Conservation (phyloP, 1,140 invertebrate genomes). For the Dendrolimus kikuchii region DNA sequence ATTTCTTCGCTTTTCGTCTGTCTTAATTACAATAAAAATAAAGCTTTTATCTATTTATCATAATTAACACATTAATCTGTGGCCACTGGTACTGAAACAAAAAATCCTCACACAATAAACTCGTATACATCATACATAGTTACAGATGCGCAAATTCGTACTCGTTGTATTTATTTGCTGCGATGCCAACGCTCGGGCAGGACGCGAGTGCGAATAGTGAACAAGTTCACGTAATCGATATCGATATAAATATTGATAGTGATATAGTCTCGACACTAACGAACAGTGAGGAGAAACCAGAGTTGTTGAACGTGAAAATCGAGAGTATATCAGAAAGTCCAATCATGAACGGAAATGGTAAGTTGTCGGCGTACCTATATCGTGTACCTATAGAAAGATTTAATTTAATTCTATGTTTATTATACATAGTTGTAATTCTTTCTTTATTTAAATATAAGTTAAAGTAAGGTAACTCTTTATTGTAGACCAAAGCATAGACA, state of each 20-base stretch:
- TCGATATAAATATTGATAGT: constrained; percentile 23
- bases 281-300: constrained; percentile 9
- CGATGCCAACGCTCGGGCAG: constrained; percentile 28
- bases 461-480: no score
- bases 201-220: constrained; percentile 39
- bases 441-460: no score
- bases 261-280: constrained; percentile 1
- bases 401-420: no score
- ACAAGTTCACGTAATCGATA: constrained; percentile 33
- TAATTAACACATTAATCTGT: no score
- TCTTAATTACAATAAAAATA: no score
- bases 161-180: constrained; percentile 30
- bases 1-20: no score
- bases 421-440: no score
- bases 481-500: no score
- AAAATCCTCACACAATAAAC: not conserved
- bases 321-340: constrained; percentile 13
- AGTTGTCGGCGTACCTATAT: constrained; percentile 8
- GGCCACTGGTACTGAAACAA: no score
- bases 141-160: not conserved
- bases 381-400: no score
- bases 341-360: constrained; percentile 40
- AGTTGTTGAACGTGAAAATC: constrained; percentile 9
- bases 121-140: not conserved
- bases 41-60: no score